A percentile compares a stretch with the other conserved stretches of the same genome.
Evolutionary conservation across 2,113 vertebrate genomes (phyloP).

Genomic region (Oreochromis tanganicae): DNA sequence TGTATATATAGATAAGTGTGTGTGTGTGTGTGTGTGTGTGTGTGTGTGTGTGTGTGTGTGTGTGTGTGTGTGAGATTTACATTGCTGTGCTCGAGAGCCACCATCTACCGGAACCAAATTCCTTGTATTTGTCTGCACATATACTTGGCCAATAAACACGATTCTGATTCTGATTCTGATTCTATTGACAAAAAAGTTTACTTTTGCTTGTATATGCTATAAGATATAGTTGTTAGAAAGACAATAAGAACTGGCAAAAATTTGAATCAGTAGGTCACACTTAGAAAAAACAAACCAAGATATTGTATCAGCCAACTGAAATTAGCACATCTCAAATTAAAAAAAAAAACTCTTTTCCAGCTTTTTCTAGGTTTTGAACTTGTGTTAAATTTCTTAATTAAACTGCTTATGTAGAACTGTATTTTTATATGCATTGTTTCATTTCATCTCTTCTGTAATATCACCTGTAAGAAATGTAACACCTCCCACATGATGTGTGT

Average conservation of each 20-base stretch:
- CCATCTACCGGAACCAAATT: too few species aligned
- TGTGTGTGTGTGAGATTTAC: too few species aligned
- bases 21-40: too few species aligned
- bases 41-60: too few species aligned
- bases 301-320: neutral
- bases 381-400: neutral
- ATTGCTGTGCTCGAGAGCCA: too few species aligned
- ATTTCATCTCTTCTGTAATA: neutral
- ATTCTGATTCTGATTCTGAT: too few species aligned
- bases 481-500: neutral
- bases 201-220: neutral
- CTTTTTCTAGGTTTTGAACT: neutral
- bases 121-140: too few species aligned
- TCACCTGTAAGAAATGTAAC: neutral
- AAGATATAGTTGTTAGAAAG: neutral
- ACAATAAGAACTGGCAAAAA: neutral
- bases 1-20: too few species aligned
- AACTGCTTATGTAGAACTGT: neutral
- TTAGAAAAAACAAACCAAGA: neutral
- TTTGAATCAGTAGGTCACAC: neutral
- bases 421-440: neutral
- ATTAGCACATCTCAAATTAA: neutral
- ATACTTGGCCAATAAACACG: too few species aligned
- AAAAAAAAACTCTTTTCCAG: rapidly evolving
- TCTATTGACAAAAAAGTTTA: neutral